phyloP scores from a whole-genome alignment of 2,113 vertebrate genomes.

The Calypte anna region DNA sequence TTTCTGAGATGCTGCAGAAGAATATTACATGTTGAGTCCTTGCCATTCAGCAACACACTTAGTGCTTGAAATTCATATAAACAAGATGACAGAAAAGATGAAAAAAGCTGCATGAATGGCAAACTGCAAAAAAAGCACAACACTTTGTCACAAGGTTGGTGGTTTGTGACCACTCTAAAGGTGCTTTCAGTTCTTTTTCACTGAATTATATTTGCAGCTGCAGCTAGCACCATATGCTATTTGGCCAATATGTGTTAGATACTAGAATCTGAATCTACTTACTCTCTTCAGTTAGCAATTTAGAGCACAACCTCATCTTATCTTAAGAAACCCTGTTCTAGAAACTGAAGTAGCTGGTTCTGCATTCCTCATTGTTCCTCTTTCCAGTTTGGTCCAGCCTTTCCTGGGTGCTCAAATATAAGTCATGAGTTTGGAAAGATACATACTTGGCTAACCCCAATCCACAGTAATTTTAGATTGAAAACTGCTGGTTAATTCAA shows the following conservation, averaged over 20 bases:
- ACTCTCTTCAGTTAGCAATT: background rate
- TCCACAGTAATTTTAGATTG: background rate
- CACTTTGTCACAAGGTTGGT: background rate
- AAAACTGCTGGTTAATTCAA: background rate
- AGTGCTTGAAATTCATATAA: background rate
- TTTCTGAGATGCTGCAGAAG: background rate
- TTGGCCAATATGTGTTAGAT: background rate
- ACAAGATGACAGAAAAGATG: background rate
- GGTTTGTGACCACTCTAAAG: background rate
- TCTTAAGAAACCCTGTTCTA: background rate
- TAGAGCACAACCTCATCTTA: background rate
- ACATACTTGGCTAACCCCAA: background rate
- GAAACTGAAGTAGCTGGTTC: background rate
- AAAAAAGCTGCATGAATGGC: background rate
- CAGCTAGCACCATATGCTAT: background rate
- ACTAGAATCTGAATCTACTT: background rate
- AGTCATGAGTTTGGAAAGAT: background rate
- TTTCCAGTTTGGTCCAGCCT: background rate
- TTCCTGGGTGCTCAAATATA: background rate
- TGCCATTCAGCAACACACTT: background rate
- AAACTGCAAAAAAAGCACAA: background rate
- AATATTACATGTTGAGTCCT: background rate
- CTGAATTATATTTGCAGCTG: conserved; percentile 14
- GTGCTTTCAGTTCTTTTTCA: background rate
- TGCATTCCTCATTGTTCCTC: background rate